These are phyloP conservation scores for Carassius gibelio DNA, from an alignment of 2,113 vertebrate species.

Conservation along the genomic window DNA sequence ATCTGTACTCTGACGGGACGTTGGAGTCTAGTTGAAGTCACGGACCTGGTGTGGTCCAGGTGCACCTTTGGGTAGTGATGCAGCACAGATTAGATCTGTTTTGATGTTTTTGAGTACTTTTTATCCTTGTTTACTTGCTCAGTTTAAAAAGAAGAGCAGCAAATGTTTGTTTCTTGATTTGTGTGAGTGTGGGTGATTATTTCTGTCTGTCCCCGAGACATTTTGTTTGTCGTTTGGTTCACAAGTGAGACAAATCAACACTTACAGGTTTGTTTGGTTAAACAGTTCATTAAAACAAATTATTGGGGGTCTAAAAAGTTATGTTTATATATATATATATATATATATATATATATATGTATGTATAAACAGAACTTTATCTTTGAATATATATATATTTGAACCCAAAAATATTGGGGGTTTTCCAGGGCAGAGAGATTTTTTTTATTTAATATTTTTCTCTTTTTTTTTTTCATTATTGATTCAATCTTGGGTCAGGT, in stretches of 20 bases:
- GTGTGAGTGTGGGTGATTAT: constrained; percentile 15
- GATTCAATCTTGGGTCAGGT: neutral
- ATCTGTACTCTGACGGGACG: constrained; percentile 14
- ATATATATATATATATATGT: neutral
- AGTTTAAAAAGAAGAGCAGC: constrained; percentile 26
- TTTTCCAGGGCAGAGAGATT: neutral
- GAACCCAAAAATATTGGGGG: neutral
- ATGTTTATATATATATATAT: neutral
- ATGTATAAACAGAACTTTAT: too few species aligned
- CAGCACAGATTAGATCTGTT: constrained; percentile 48
- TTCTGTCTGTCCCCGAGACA: constrained; percentile 26
- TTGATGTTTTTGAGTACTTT: constrained; percentile 11
- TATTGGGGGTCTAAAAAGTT: neutral
- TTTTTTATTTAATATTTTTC: neutral
- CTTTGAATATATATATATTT: neutral
- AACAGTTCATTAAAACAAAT: neutral
- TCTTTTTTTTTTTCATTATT: neutral
- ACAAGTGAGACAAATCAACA: neutral
- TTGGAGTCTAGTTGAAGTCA: constrained; percentile 22
- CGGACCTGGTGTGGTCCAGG: neutral
- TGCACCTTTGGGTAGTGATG: constrained; percentile 33
- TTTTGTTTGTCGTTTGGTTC: neutral
- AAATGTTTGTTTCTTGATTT: constrained; percentile 15
- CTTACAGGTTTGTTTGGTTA: neutral
- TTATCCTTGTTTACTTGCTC: constrained; percentile 47